Percentiles rank a stretch among this genome's conserved stretches.
Evolutionary conservation across 2,113 vertebrate species (phyloP).

Genomic region (Planiliza haematocheilus): DNA sequence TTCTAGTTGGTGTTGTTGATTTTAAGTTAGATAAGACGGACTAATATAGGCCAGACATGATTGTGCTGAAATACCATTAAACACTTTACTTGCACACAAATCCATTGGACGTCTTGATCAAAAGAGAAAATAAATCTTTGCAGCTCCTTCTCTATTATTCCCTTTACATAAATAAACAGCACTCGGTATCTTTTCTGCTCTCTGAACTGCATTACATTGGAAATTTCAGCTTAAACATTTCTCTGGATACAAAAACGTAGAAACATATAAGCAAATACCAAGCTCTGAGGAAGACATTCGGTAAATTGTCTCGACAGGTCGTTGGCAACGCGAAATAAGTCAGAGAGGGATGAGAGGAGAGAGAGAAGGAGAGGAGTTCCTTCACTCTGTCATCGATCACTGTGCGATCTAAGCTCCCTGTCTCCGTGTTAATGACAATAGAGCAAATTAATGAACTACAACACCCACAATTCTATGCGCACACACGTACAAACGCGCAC

Average conservation of each 20-base stretch:
- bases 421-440: constrained; percentile 76
- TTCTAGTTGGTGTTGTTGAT: neutral
- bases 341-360: neutral
- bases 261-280: no score
- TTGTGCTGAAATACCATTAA: constrained; percentile 18
- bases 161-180: neutral
- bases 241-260: neutral
- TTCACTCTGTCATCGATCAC: constrained; percentile 73
- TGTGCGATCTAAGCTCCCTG: constrained; percentile 67
- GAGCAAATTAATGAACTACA: constrained; percentile 67
- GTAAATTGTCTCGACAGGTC: constrained; percentile 36
- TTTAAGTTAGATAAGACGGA: neutral
- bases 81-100: constrained; percentile 9
- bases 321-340: constrained; percentile 18
- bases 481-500: constrained; percentile 7
- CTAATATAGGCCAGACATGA: neutral
- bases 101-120: constrained; percentile 14
- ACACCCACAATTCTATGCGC: neutral
- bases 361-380: constrained; percentile 58
- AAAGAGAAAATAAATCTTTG: constrained; percentile 1
- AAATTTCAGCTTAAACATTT: neutral
- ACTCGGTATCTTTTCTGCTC: neutral
- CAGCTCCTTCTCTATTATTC: neutral
- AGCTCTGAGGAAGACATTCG: constrained; percentile 16
- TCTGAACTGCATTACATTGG: neutral